Conservation (phyloP, 2,888 invertebrate genomes). For the Lasioglossum morio region DNA sequence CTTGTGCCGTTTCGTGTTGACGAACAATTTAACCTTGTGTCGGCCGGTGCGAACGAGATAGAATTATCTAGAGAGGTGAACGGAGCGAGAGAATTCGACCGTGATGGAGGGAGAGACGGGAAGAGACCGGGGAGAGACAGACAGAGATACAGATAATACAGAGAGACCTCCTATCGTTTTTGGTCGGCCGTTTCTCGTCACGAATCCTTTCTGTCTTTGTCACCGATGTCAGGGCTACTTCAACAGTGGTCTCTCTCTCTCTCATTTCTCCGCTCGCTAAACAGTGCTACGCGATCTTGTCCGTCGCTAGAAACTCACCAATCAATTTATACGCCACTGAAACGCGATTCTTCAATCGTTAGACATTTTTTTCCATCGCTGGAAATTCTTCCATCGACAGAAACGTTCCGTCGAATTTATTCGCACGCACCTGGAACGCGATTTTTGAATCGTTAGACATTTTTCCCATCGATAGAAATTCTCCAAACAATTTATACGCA, state of each 20-base stretch:
- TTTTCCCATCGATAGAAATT: not conserved
- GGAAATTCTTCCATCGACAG: too few relatives aligned
- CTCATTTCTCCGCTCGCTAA: constrained; percentile 40
- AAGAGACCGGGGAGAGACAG: not conserved
- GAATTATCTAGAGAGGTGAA: constrained; percentile 47
- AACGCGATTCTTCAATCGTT: too few relatives aligned
- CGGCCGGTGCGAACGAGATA: constrained; percentile 43
- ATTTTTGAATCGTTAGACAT: too few relatives aligned
- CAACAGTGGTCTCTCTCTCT: constrained; percentile 46
- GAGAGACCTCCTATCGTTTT: constrained; percentile 61
- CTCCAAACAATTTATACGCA: too few relatives aligned
- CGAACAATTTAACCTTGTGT: constrained; percentile 55
- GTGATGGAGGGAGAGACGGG: not conserved
- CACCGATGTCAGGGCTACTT: constrained; percentile 63
- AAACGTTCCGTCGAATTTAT: too few relatives aligned
- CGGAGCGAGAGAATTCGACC: too few relatives aligned
- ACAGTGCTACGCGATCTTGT: constrained; percentile 24
- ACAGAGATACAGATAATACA: constrained; percentile 57
- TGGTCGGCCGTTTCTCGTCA: constrained; percentile 62
- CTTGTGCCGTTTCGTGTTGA: constrained; percentile 46
- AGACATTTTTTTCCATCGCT: too few relatives aligned
- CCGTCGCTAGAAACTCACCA: too few relatives aligned
- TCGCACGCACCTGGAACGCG: too few relatives aligned
- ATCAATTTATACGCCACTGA: too few relatives aligned
- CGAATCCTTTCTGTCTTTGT: constrained; percentile 56